Conservation (phyloP, 92 coral and sea anemone species). For the Hydrozoanthus gracilis region DNA sequence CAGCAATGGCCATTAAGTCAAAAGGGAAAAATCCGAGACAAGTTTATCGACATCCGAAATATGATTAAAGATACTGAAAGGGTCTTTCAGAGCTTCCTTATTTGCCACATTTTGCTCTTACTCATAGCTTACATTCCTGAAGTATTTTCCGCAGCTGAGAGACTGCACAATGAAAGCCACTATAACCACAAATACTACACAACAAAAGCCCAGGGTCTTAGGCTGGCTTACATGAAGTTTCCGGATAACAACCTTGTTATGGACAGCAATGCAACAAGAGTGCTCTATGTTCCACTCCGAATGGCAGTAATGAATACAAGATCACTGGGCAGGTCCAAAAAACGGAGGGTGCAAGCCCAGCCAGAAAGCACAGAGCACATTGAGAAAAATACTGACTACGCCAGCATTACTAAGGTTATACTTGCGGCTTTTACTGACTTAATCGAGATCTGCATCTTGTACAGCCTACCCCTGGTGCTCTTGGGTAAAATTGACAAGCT, state of each 20-base stretch:
- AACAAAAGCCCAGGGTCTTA: not conserved
- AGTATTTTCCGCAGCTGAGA: slow-evolving; percentile 62
- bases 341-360: not conserved
- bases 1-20: slow-evolving; percentile 54
- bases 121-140: slow-evolving; percentile 56
- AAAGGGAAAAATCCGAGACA: slow-evolving; percentile 55
- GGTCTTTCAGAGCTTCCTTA: slow-evolving; percentile 60
- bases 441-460: slow-evolving; percentile 68
- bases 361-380: not conserved
- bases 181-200: slow-evolving; percentile 11
- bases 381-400: slow-evolving; percentile 13
- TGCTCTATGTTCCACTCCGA: slow-evolving; percentile 10
- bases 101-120: slow-evolving; percentile 54
- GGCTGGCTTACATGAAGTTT: not conserved
- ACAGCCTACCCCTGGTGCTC: slow-evolving; percentile 71
- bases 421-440: slow-evolving; percentile 40
- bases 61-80: slow-evolving; percentile 57
- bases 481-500: slow-evolving; percentile 70
- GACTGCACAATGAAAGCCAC: slow-evolving; percentile 56
- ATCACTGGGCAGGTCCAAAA: not conserved
- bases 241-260: not conserved
- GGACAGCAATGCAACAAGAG: not conserved
- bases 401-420: slow-evolving; percentile 48
- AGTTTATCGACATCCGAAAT: slow-evolving; percentile 55
- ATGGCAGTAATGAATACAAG: not conserved